Evolutionary conservation across 2,888 invertebrate species (phyloP), one percentile per base, ranked within the genome.

Genomic region (Platycheirus rosarum): DNA sequence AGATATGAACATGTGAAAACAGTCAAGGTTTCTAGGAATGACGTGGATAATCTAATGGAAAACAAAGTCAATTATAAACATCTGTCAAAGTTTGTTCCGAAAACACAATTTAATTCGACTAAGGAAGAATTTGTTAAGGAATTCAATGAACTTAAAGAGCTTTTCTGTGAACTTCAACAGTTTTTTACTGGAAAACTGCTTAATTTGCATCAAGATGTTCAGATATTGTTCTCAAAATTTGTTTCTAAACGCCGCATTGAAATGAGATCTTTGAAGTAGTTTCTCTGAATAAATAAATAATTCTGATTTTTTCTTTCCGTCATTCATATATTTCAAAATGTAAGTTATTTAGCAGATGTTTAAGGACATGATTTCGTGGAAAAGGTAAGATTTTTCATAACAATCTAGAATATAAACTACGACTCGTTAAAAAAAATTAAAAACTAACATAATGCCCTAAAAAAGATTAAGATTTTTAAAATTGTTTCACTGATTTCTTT

Each of bases 1-100:
- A 37, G 77, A 11, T 82, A 68, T 23, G 82, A 82, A 20, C 68
- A 77, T 26, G 8, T 82, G 2, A 82, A 82, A 26, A 57, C 42
- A 0, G 35, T 55, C 1, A 69, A 63, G 7, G 57, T 62, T 6
- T 20, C 55, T n/a, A 79, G 63, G 14, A 49, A 16, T 49, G 77
- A 82, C 29, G 55, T 82, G 0, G 11, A 49, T 1, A 62, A 49
- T 9, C 3, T 68, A 2, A 37, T 82, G 2, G 23, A 42, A 29
- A 23, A 63, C 7, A 82, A 82, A 23, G 77, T 77, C 6, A 32
- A 55, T 37, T 82, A 68, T n/a, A 20, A n/a, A 4, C 46, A 77
- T 4, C 48, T 82, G 2, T 9, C n/a, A 2, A 71, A 11, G 2
- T 82, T 68, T 44, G 63, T 82, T 16, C 55, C 13, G 2, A 42